phyloP scores from a whole-genome alignment of 2,888 invertebrate species.

The Phengaris arion region DNA sequence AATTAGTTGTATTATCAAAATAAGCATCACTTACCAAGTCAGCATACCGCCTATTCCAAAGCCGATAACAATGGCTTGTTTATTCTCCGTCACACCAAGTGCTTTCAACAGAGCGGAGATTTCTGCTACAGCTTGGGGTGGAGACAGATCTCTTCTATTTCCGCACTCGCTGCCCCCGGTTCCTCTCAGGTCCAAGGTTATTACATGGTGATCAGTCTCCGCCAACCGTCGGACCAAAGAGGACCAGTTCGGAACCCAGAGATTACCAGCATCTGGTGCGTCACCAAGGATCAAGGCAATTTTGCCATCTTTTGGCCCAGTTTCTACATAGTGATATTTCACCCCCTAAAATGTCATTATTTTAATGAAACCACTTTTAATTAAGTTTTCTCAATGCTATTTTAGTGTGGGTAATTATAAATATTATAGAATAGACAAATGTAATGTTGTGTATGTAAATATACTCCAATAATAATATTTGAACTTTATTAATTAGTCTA shows the following conservation, averaged over 20 bases:
- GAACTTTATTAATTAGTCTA: no score
- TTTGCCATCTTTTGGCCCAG: conserved; percentile 61
- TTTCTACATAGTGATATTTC: conserved; percentile 74
- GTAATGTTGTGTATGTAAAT: no score
- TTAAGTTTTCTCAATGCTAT: no score
- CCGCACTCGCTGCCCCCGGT: conserved; percentile 70
- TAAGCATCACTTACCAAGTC: conserved; percentile 57
- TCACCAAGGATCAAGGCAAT: conserved; percentile 64
- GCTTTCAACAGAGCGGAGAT: conserved; percentile 57
- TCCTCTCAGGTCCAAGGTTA: conserved; percentile 68
- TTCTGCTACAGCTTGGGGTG: conserved; percentile 65
- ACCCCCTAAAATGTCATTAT: conserved; percentile 55
- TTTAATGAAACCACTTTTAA: no score
- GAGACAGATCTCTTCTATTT: conserved; percentile 56
- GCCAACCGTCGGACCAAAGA: conserved; percentile 55
- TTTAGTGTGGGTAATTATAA: no score
- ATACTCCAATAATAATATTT: no score
- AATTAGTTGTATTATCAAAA: background rate
- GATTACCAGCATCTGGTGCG: conserved; percentile 61
- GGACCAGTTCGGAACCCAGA: conserved; percentile 64
- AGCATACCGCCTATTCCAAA: conserved; percentile 73
- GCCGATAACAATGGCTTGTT: conserved; percentile 63
- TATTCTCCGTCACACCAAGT: conserved; percentile 57
- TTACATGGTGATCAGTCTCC: conserved; percentile 58
- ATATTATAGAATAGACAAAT: no score